Conservation (phyloP, 2,797 vertebrate genomes). For the Rhinella marina region DNA sequence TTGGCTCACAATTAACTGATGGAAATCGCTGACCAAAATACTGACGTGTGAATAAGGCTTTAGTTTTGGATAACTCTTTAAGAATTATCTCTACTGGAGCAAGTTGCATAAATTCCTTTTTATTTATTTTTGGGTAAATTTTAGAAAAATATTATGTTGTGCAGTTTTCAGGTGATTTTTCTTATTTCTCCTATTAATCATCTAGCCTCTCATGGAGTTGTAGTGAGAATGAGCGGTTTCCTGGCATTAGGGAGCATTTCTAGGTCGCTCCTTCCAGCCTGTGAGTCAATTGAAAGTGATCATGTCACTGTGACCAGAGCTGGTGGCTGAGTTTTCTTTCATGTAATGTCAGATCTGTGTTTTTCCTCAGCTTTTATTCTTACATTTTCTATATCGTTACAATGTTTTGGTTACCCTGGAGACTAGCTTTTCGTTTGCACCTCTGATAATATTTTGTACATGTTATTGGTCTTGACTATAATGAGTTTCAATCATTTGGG, state of each 20-base stretch:
- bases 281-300: slow-evolving; percentile 27
- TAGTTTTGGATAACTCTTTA: too few species aligned
- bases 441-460: background rate
- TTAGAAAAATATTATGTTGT: background rate
- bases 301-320: slow-evolving; percentile 29
- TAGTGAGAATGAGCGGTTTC: background rate
- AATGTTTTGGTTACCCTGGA: background rate
- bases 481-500: too few species aligned
- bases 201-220: background rate
- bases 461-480: background rate
- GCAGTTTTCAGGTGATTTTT: background rate
- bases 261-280: background rate
- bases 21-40: too few species aligned
- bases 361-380: background rate
- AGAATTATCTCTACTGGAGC: background rate
- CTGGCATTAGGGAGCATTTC: slow-evolving; percentile 6
- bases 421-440: background rate
- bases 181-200: background rate
- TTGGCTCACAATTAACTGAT: too few species aligned
- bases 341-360: background rate
- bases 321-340: background rate
- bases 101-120: background rate
- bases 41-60: too few species aligned
- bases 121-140: too few species aligned
- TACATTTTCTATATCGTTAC: background rate